Base-by-base conservation (phyloP, 2,888 invertebrate species). In the Trichopoda pennipes region DNA sequence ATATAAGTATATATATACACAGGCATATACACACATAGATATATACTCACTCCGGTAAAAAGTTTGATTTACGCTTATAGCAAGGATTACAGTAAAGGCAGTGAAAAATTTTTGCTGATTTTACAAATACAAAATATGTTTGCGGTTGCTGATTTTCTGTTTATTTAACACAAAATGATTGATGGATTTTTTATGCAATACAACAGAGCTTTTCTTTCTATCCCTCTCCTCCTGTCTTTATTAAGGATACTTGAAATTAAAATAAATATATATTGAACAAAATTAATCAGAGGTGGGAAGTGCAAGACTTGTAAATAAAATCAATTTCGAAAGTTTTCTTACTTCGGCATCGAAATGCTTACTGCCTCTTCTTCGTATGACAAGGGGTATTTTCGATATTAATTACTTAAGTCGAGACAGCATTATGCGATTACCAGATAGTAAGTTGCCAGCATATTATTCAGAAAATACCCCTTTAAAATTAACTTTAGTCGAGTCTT, bases 101-200 rank as follows among this genome's bases (percentile, higher is more conserved):
- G 17, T 16, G 35, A 68, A 72, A 1, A 35, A 66, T 81, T 53
- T 80, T 68, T 81, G 76, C 80, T 74, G 80, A 74, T 68, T 56
- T 68, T 63, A 69, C 74, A 74, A 64, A 73, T 60, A 61, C 4
- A 73, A 60, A 75, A 70, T 69, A 63, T 75, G 60, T 63, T 58
- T 79, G 74, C 47, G 58, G 53, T 79, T 74, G 68, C 76, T 61
- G 69, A 69, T 69, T 76, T 77, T 69, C 69, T 82, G 74, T 82
- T 79, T 75, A 75, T 75, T 76, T 76, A 61, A 56, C 38, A 60
- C 61, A 74, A 75, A 61, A 82, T 79, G 82, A 82, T 82, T 82
- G 82, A 82, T 82, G 79, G 63, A 66, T 66, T 70, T 79, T 82
- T 69, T 75, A 60, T 78, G 38, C 38, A 44, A 49, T 53, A 75